These are phyloP conservation scores for Scrobipalpa costella DNA, from an alignment of 2,888 invertebrate genomes.

Conservation along the genomic window DNA sequence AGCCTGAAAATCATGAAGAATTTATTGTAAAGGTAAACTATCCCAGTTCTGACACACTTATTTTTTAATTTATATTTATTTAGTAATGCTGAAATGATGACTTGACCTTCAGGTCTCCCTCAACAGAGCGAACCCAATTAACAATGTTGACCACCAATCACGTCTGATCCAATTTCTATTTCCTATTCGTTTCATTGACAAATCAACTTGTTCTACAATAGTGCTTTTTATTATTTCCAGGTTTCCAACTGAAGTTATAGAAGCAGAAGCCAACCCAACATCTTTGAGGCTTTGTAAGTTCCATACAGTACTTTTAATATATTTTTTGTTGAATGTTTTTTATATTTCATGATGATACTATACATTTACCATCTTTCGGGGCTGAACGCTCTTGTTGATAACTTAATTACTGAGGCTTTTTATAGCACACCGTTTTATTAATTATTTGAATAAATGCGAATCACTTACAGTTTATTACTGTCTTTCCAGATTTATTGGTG, in stretches of 20 bases:
- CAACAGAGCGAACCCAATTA: conserved; percentile 72
- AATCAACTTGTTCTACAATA: no score
- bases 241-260: background rate
- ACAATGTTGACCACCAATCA: conserved; percentile 54
- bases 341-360: conserved; percentile 64
- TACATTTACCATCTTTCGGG: conserved; percentile 82
- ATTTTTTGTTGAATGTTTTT: background rate
- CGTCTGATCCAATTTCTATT: conserved; percentile 38
- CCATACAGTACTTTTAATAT: no score
- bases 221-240: background rate
- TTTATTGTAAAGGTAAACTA: background rate
- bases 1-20: background rate
- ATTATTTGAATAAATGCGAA: background rate
- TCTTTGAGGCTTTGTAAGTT: no score
- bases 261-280: background rate
- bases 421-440: conserved; percentile 24
- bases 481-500: conserved; percentile 10
- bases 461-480: background rate
- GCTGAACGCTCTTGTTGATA: conserved; percentile 78
- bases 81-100: conserved; percentile 69
- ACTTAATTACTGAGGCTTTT: conserved; percentile 53
- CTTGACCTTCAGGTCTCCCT: conserved; percentile 75
- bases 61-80: no score
- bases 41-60: background rate
- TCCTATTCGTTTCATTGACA: background rate